These are phyloP conservation scores for Scaptodrosophila lebanonensis DNA, from an alignment of 1,140 invertebrate species.

Conservation along the genomic window DNA sequence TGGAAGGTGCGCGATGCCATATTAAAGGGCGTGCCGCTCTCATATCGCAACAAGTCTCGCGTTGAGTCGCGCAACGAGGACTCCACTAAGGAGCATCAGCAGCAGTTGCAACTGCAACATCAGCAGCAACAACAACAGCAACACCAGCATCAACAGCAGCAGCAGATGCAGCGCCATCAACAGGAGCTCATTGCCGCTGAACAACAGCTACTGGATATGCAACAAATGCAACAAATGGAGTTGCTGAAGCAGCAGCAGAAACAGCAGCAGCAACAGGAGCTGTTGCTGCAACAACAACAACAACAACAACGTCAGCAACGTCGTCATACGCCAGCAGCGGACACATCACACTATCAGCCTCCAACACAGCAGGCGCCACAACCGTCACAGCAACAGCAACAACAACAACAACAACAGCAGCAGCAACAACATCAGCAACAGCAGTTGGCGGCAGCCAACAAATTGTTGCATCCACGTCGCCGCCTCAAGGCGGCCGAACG, in stretches of 20 bases:
- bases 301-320: conserved; percentile 38
- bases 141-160: conserved; percentile 19
- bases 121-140: conserved; percentile 4
- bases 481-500: conserved; percentile 69
- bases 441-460: conserved; percentile 10
- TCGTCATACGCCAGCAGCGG: conserved; percentile 46
- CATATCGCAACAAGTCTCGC: conserved; percentile 71
- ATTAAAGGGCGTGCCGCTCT: conserved; percentile 68
- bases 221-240: conserved; percentile 40
- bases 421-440: conserved; percentile 7
- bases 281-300: conserved; percentile 25
- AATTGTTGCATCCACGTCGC: conserved; percentile 58
- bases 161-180: conserved; percentile 23
- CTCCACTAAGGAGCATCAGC: too few relatives aligned
- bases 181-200: conserved; percentile 25
- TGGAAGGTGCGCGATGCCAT: conserved; percentile 76
- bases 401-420: conserved; percentile 35
- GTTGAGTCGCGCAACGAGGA: conserved; percentile 37
- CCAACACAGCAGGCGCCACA: conserved; percentile 28
- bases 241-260: conserved; percentile 41
- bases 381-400: conserved; percentile 11
- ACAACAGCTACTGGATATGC: conserved; percentile 20
- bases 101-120: not conserved
- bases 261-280: conserved; percentile 30
- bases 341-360: conserved; percentile 59